Evolutionary conservation across 2,113 vertebrate genomes (phyloP).

Genomic region (Cardinalis cardinalis): DNA sequence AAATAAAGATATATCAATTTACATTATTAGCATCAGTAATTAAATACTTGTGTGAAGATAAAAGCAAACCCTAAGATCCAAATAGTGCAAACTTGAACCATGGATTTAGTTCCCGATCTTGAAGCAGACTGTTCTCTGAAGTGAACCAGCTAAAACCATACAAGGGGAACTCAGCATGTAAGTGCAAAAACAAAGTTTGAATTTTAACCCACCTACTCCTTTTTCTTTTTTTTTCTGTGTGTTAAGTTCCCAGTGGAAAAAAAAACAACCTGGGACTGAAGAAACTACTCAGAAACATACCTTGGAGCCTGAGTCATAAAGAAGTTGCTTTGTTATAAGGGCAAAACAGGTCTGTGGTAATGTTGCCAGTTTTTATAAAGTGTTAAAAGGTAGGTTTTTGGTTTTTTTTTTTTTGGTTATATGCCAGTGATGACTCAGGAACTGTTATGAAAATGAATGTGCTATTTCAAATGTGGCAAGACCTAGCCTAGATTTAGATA

Average conservation of each 20-base stretch:
- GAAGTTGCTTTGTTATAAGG: conserved; percentile 4
- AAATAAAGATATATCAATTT: conserved; percentile 3
- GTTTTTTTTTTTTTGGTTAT: background rate
- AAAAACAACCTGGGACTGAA: background rate
- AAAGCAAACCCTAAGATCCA: background rate
- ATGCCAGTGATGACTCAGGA: conserved; percentile 10
- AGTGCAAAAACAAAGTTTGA: background rate
- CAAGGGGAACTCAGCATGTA: background rate
- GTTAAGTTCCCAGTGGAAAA: background rate
- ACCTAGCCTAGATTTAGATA: background rate
- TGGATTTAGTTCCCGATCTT: background rate
- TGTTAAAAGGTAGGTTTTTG: background rate
- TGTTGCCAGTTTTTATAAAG: background rate
- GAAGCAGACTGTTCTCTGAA: background rate
- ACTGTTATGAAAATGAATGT: background rate
- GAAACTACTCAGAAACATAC: conserved; percentile 26
- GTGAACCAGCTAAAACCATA: background rate
- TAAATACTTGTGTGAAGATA: background rate
- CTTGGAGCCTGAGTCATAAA: background rate
- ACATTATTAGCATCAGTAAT: background rate
- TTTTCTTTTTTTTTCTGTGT: background rate
- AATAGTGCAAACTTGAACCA: background rate
- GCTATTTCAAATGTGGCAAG: background rate
- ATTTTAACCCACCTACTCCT: background rate
- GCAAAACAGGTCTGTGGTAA: conserved; percentile 25